Base-by-base conservation (phyloP, 1,140 invertebrate genomes). In the Galleria mellonella region DNA sequence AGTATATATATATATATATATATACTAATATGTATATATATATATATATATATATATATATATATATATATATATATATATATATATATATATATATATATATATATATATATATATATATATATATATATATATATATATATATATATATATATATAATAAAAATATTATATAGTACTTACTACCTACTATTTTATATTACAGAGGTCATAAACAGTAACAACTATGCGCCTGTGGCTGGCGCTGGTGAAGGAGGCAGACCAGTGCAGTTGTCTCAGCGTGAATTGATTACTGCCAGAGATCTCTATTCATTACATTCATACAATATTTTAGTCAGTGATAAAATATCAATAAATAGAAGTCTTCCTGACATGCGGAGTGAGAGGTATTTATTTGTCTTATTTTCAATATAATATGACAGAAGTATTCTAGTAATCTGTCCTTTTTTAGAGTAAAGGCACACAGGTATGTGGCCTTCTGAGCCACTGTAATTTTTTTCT, bases 251-350 rank as follows among this genome's bases (percentile, higher is more conserved):
- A 62, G 91, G 94, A 57, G 96, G 96, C 0, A 87, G 91, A 51
- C 93, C 95, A 1, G 95, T 97, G 9, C 87, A 94, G 13, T 89
- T 97, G 33, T 90, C 92, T 9, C 89, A 91, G 5, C 90, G 91
- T 64, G 93, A 97, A 62, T 87, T 92, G 41, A 86, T 91, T 14
- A 88, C 90, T 62, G 94, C 94, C 88, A 91, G 94, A 60, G 91
- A 93, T 49, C 88, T 97, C 2, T 97, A 93, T 74, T 89, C 92
- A 59, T 92, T 97, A 32, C 97, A 98, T 83, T 91, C 93, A 30
- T 98, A 97, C 70, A 97, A 98, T 83, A 86, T 98, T 48, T 85
- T 97, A 83, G 96, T 94, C 27, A 96, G 95, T 73, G 97, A 98
- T 87, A 90, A 91, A 55, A 97, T 98, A 67, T 94, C 96, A 8